Percentiles rank a stretch among this genome's conserved stretches.
phyloP scores from a whole-genome alignment of 2,888 invertebrate species.

The Gryllus longicercus region DNA sequence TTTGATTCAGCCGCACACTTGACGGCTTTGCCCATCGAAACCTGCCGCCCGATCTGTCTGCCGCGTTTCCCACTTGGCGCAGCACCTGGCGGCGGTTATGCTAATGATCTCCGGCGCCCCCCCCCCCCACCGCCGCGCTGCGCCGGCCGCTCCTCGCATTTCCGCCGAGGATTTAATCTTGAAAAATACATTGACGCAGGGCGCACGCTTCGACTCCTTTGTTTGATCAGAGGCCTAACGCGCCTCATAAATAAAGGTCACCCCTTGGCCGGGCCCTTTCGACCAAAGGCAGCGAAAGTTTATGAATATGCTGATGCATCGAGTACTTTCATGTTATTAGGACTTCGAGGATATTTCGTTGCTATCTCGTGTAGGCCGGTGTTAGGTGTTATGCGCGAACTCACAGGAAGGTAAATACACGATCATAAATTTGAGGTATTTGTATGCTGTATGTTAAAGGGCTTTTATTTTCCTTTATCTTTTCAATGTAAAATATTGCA shows the following conservation, averaged over 20 bases:
- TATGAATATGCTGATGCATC: not conserved
- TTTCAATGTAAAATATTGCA: too few species aligned
- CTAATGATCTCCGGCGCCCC: not conserved
- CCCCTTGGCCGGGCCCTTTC: not conserved
- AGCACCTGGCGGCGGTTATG: not conserved
- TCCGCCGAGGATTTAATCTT: slow-evolving; percentile 31
- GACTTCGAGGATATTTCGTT: too few species aligned
- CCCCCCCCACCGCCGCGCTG: not conserved
- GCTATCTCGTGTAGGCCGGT: too few species aligned
- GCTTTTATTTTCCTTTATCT: too few species aligned
- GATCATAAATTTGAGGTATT: too few species aligned
- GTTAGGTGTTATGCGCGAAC: too few species aligned
- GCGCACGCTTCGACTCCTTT: not conserved
- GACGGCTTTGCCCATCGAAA: too few species aligned
- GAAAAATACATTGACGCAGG: slow-evolving; percentile 22
- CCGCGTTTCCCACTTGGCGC: not conserved
- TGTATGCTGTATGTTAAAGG: too few species aligned
- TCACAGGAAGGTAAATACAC: too few species aligned
- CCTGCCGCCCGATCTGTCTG: too few species aligned
- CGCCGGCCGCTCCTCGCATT: slow-evolving; percentile 19
- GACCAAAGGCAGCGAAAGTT: not conserved
- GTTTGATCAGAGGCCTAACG: not conserved
- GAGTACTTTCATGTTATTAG: too few species aligned
- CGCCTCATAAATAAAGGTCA: not conserved
- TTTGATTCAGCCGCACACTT: too few species aligned